Conservation (phyloP, 1,140 invertebrate genomes). For the Drosophila kurseongensis region DNA sequence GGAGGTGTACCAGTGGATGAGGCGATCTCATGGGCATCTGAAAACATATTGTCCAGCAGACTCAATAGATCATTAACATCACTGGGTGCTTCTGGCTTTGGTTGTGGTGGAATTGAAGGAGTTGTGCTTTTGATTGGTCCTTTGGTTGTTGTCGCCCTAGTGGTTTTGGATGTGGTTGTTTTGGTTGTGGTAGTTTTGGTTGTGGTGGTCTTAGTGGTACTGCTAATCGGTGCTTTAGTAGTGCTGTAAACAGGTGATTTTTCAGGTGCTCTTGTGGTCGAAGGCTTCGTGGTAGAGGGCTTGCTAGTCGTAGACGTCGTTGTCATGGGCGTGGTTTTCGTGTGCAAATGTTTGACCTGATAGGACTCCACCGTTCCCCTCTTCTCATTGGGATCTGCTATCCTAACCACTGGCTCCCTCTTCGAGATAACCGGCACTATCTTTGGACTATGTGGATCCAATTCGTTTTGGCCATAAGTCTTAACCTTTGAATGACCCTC, state of each 20-base stretch:
- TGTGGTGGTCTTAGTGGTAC: background rate
- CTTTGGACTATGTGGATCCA: conserved; percentile 83
- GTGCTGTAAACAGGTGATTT: conserved; percentile 11
- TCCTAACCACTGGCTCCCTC: conserved; percentile 73
- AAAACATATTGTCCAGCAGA: conserved; percentile 77
- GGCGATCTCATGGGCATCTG: conserved; percentile 64
- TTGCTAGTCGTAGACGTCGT: conserved; percentile 41
- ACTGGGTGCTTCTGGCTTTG: conserved; percentile 19
- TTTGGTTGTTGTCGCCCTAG: conserved; percentile 19
- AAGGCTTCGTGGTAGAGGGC: conserved; percentile 5
- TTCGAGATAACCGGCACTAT: conserved; percentile 80
- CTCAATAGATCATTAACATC: conserved; percentile 75
- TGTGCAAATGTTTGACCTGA: conserved; percentile 83
- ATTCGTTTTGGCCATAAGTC: conserved; percentile 89
- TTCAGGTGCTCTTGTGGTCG: background rate
- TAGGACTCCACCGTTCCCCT: conserved; percentile 73
- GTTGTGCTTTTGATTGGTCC: conserved; percentile 3
- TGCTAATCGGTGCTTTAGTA: conserved; percentile 8
- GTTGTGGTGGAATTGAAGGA: background rate
- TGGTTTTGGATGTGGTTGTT: conserved; percentile 7
- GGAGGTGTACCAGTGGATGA: conserved; percentile 21
- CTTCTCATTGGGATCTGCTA: conserved; percentile 75
- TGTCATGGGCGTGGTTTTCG: conserved; percentile 63
- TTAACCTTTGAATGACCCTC: conserved; percentile 93
- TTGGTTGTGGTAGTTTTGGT: no score